These are phyloP conservation scores for Temnothorax unifasciatus DNA, from an alignment of 2,888 invertebrate genomes.

Conservation along the genomic window DNA sequence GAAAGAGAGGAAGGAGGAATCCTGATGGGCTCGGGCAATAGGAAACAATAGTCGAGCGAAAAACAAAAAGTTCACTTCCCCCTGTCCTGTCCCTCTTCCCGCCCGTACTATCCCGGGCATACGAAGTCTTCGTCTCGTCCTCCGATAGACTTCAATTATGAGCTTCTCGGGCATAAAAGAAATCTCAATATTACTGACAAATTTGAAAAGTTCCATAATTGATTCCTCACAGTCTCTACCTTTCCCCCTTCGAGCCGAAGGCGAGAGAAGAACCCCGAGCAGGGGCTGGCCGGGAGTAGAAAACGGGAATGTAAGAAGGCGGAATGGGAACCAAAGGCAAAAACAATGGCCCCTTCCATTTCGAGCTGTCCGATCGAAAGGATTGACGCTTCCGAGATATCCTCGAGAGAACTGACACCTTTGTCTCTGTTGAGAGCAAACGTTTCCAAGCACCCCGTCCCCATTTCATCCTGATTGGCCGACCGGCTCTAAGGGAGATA, in stretches of 20 bases:
- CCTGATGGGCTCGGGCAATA: slow-evolving; percentile 78
- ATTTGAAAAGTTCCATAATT: slow-evolving; percentile 86
- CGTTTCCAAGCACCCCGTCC: slow-evolving; percentile 72
- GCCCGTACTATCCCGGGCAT: slow-evolving; percentile 57
- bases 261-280: slow-evolving; percentile 61
- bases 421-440: slow-evolving; percentile 75
- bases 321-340: slow-evolving; percentile 76
- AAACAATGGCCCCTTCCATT: slow-evolving; percentile 78
- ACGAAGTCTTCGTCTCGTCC: slow-evolving; percentile 73
- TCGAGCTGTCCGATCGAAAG: slow-evolving; percentile 82
- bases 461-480: slow-evolving; percentile 50
- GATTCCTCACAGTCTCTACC: slow-evolving; percentile 80
- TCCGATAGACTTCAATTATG: slow-evolving; percentile 85
- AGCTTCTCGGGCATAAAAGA: slow-evolving; percentile 84
- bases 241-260: slow-evolving; percentile 62
- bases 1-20: slow-evolving; percentile 65
- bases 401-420: slow-evolving; percentile 79
- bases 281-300: slow-evolving; percentile 59
- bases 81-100: slow-evolving; percentile 59
- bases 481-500: slow-evolving; percentile 35
- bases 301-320: slow-evolving; percentile 76
- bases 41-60: slow-evolving; percentile 84
- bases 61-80: slow-evolving; percentile 84
- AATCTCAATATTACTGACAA: slow-evolving; percentile 86
- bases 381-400: slow-evolving; percentile 82